These are phyloP conservation scores for Periophthalmodon schlosseri DNA, from an alignment of 2,113 vertebrate species.

Conservation along the genomic window DNA sequence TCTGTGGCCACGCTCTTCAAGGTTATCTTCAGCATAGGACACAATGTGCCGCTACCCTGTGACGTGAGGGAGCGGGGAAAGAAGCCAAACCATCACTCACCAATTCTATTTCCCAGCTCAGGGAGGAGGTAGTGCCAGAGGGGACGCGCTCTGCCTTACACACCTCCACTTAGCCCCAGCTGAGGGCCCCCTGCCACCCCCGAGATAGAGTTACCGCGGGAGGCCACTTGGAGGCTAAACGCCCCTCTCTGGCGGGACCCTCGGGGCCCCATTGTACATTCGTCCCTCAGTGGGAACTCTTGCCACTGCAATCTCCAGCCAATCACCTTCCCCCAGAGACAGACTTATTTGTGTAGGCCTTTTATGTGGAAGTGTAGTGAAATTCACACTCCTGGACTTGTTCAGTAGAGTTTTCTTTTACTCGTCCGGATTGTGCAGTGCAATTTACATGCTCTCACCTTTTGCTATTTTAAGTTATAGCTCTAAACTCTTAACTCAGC, in stretches of 20 bases:
- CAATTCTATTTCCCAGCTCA: slow-evolving; percentile 73
- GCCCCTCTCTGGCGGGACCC: slow-evolving; percentile 67
- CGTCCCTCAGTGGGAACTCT: slow-evolving; percentile 74
- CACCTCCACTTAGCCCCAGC: slow-evolving; percentile 78
- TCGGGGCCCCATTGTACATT: slow-evolving; percentile 74
- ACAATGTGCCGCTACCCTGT: slow-evolving; percentile 52
- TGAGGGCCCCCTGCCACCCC: slow-evolving; percentile 74
- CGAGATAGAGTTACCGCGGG: slow-evolving; percentile 77
- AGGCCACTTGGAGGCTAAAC: slow-evolving; percentile 75
- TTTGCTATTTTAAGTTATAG: slow-evolving; percentile 24
- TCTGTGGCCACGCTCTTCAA: slow-evolving; percentile 55
- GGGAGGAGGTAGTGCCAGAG: slow-evolving; percentile 72
- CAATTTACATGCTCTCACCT: slow-evolving; percentile 14
- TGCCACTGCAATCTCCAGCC: slow-evolving; percentile 71
- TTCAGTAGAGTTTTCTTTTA: slow-evolving; percentile 33
- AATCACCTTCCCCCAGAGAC: slow-evolving; percentile 66
- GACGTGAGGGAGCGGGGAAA: slow-evolving; percentile 49
- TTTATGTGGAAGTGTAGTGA: slow-evolving; percentile 48
- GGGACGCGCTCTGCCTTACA: slow-evolving; percentile 73
- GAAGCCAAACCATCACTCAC: slow-evolving; percentile 69
- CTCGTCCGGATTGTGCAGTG: slow-evolving; percentile 30
- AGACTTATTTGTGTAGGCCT: slow-evolving; percentile 68
- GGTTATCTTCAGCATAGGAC: slow-evolving; percentile 64
- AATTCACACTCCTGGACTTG: slow-evolving; percentile 55
- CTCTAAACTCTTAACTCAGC: slow-evolving; percentile 14